Evolutionary conservation across 2,113 vertebrate genomes (phyloP).

Genomic region (Ancistrus triradiatus): DNA sequence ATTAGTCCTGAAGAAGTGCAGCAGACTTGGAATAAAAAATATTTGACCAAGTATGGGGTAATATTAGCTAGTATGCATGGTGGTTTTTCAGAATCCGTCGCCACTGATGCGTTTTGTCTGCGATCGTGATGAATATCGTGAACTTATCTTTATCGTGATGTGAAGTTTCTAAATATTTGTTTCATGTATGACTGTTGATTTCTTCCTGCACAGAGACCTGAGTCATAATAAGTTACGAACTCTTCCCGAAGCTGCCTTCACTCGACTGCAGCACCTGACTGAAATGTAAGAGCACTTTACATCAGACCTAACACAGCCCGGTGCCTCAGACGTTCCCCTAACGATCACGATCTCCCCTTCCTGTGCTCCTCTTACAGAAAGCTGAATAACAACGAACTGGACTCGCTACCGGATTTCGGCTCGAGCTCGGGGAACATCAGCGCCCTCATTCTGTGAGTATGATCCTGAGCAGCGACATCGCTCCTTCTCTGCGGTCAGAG

Average conservation of each 20-base stretch:
- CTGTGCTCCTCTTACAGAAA: constrained; percentile 69
- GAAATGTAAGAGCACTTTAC: constrained; percentile 81
- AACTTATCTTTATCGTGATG: too few species aligned
- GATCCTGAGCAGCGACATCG: too few species aligned
- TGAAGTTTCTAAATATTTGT: too few species aligned
- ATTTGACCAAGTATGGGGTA: too few species aligned
- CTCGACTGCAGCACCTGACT: constrained; percentile 75
- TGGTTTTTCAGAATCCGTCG: too few species aligned
- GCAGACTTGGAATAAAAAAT: too few species aligned
- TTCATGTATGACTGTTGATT: too few species aligned
- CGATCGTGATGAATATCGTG: too few species aligned
- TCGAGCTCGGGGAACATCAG: constrained; percentile 78
- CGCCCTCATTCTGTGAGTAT: constrained; percentile 86
- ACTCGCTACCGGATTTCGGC: constrained; percentile 81
- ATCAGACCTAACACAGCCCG: not conserved
- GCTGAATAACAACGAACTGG: constrained; percentile 86
- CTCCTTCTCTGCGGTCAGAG: too few species aligned
- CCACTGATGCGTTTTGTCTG: too few species aligned
- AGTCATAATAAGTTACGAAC: constrained; percentile 89
- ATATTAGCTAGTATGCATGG: too few species aligned
- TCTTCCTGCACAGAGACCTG: constrained; percentile 75
- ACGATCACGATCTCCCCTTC: accelerated
- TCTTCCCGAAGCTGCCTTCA: constrained; percentile 75
- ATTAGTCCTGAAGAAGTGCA: too few species aligned
- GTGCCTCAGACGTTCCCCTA: not conserved